Evolutionary conservation across 2,797 vertebrate genomes (phyloP), one percentile per base, ranked within the genome.

Genomic region (Tolypeutes matacus): DNA sequence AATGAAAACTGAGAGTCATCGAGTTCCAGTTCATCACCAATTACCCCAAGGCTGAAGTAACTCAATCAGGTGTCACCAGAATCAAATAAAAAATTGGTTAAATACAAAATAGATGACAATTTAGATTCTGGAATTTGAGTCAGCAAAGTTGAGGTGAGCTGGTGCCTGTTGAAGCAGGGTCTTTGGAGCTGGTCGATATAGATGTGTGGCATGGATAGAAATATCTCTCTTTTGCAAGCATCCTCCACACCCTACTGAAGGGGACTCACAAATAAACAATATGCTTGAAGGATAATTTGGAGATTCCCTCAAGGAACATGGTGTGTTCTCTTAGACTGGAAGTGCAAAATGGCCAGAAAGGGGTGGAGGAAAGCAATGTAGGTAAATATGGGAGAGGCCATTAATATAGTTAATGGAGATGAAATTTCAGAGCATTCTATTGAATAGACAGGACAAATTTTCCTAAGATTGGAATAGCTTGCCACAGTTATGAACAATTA

Each of bases 41-140:
- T 76, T 88, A 80, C 36, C 17, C 1, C 25, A 53, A 62, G 7
- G 7, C 49, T 69, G 67, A 51, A 76, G 29, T 4, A 25, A 70
- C 42, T 92, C 78, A 53, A 39, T 92, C 64, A 92, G 81, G 27
- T n/a, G 20, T n/a, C 70, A 92, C 18, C 15, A 87, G 56, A 87
- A 84, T 60, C 62, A 91, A 90, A 84, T 0, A 65, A 46, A 69
- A 95, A 95, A 89, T 39, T 51, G 23, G 49, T 39, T 15, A 25
- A 96, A n/a, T 62, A 81, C 73, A 75, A 87, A 65, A 81, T 1
- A 51, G 53, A 96, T 53, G 62, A 58, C 18, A 60, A 21, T 51
- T 51, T 29, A 49, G 58, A 75, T 46, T 36, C 42, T 27, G 31
- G 31, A 73, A n/a, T 64, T 2, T 18, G 23, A 81, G n/a, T 18